Evolutionary conservation across 53 echinoderm and acorn worm genomes (phyloP).

Genomic region (Holothuria scabra): DNA sequence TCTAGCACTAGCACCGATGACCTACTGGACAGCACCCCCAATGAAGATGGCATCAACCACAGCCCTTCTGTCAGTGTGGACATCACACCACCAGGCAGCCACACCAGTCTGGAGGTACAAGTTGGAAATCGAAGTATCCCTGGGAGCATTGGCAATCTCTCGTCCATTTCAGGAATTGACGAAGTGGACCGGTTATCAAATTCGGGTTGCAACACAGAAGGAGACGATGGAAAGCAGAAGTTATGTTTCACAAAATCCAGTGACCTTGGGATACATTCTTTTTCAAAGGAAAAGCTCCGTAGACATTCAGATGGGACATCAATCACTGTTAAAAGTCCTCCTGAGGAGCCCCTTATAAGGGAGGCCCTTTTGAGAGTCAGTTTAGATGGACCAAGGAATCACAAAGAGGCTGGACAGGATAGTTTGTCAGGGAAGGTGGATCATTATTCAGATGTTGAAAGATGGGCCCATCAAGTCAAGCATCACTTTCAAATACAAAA

Average conservation of each 20-base stretch:
- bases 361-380: conserved; percentile 38
- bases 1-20: conserved; percentile 80
- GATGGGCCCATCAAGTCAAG: conserved; percentile 40
- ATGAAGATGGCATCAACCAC: conserved; percentile 7
- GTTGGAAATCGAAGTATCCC: conserved; percentile 61
- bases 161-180: conserved; percentile 16
- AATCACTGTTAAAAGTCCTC: conserved; percentile 5
- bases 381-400: background rate
- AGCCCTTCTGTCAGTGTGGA: conserved; percentile 20
- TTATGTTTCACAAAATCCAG: conserved; percentile 33
- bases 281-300: conserved; percentile 31
- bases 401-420: background rate
- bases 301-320: conserved; percentile 40
- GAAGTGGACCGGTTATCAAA: conserved; percentile 5
- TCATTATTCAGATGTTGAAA: conserved; percentile 26
- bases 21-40: conserved; percentile 54
- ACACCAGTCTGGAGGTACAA: conserved; percentile 87
- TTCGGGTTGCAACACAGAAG: background rate
- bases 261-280: conserved; percentile 31
- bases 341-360: conserved; percentile 41
- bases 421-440: conserved; percentile 1
- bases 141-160: conserved; percentile 59
- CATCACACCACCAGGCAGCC: conserved; percentile 67
- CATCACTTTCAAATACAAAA: conserved; percentile 37
- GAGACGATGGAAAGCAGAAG: background rate